A percentile compares a stretch with the other conserved stretches of the same genome.
These are phyloP conservation scores for Pteronura brasiliensis DNA, from an alignment of 2,113 vertebrate species.

Conservation along the genomic window DNA sequence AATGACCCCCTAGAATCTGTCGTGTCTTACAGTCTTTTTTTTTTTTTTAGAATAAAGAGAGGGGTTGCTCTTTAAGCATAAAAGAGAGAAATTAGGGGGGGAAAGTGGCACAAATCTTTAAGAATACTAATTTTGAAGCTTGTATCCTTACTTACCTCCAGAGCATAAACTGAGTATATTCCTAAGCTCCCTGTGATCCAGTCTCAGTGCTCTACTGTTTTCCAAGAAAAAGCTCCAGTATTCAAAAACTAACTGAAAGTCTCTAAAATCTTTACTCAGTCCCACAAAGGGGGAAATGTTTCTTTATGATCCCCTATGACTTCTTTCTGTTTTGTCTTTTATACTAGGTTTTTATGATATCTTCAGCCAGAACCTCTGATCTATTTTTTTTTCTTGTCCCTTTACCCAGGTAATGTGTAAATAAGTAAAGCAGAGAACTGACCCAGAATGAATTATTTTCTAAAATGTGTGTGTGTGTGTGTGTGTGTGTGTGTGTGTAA, in stretches of 20 bases:
- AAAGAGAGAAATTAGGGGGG: not conserved
- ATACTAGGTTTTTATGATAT: not conserved
- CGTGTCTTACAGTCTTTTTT: not conserved
- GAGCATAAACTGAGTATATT: not conserved
- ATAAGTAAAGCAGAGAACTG: not conserved
- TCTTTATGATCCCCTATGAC: not conserved
- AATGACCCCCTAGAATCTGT: not conserved
- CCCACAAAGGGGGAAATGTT: not conserved
- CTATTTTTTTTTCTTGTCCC: not conserved
- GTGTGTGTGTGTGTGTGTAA: not conserved
- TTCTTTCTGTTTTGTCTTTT: not conserved
- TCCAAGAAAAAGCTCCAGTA: not conserved
- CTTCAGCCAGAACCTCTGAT: not conserved
- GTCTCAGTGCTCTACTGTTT: not conserved
- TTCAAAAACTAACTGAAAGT: not conserved
- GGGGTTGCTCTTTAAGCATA: not conserved
- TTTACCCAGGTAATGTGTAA: not conserved
- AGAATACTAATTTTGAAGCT: not conserved
- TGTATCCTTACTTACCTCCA: not conserved
- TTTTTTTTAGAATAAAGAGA: not conserved
- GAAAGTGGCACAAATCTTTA: not conserved
- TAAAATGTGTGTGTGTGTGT: not conserved
- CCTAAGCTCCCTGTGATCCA: fast-evolving
- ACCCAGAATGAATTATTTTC: not conserved
- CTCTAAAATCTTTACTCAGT: not conserved